phyloP scores from a whole-genome alignment of 2,888 invertebrate genomes.

The Aromia moschata region DNA sequence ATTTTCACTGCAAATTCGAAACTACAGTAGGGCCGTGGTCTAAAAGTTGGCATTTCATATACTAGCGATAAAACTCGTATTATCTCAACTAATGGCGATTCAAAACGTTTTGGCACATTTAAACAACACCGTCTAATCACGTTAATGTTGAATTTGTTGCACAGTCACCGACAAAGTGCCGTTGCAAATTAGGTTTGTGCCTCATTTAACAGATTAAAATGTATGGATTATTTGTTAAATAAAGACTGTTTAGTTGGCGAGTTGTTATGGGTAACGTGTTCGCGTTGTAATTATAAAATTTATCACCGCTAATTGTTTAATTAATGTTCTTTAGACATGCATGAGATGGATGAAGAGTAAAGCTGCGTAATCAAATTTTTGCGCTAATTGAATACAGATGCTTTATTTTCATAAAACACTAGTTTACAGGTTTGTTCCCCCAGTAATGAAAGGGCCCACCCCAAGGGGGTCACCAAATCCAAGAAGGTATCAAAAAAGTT shows the following conservation, averaged over 20 bases:
- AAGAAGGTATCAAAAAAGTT: too few species aligned
- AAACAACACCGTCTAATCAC: constrained; percentile 10
- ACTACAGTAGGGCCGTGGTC: background rate
- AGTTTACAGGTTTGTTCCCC: too few species aligned
- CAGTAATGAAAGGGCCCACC: too few species aligned
- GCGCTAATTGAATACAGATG: too few species aligned
- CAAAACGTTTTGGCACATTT: constrained; percentile 1
- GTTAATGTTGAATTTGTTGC: constrained; percentile 4
- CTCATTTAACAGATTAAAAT: constrained; percentile 7
- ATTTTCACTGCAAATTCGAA: background rate
- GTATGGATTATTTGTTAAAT: constrained; percentile 17
- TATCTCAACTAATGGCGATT: constrained; percentile 6
- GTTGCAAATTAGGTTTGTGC: constrained; percentile 10
- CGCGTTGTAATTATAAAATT: too few species aligned
- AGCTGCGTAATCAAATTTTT: too few species aligned
- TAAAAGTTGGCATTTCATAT: background rate
- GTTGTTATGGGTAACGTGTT: background rate
- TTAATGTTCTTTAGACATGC: too few species aligned
- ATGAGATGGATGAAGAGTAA: too few species aligned
- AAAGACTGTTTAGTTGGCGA: background rate
- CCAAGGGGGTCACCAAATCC: too few species aligned
- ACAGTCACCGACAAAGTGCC: constrained; percentile 2
- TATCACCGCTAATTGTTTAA: too few species aligned
- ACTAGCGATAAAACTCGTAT: constrained; percentile 1
- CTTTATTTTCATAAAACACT: too few species aligned